A percentile compares a stretch with the other conserved stretches of the same genome.
Evolutionary conservation across 2,797 vertebrate genomes (phyloP).

Genomic region (Enteromius treurensis): DNA sequence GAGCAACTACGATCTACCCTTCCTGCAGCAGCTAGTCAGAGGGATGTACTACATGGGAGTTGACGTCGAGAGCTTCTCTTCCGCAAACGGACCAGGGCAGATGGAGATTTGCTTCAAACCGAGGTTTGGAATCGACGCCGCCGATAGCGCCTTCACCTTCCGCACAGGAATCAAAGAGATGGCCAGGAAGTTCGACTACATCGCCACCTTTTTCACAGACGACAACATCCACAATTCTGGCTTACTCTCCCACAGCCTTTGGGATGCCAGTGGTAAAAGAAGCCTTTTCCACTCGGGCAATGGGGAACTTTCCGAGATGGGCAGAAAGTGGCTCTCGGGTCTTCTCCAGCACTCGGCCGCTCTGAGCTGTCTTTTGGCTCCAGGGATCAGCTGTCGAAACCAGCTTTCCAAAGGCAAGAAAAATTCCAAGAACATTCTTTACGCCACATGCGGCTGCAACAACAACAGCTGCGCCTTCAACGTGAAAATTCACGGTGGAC

Average conservation of each 20-base stretch:
- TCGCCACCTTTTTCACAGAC: slow-evolving; percentile 90
- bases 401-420: slow-evolving; percentile 80
- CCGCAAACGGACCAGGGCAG: slow-evolving; percentile 87
- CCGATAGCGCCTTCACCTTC: slow-evolving; percentile 92
- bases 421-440: slow-evolving; percentile 79
- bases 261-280: slow-evolving; percentile 82
- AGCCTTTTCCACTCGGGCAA: slow-evolving; percentile 82
- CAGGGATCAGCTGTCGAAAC: slow-evolving; percentile 83
- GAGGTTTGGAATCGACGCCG: slow-evolving; percentile 85
- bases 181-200: slow-evolving; percentile 89
- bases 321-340: slow-evolving; percentile 88
- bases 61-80: slow-evolving; percentile 90
- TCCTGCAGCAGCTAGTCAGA: slow-evolving; percentile 90
- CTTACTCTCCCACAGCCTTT: slow-evolving; percentile 87
- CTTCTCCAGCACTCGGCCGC: slow-evolving; percentile 88
- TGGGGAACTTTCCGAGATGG: slow-evolving; percentile 81
- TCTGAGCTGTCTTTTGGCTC: slow-evolving; percentile 90
- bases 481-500: slow-evolving; percentile 85
- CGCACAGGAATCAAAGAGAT: slow-evolving; percentile 92
- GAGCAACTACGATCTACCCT: slow-evolving; percentile 87
- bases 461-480: slow-evolving; percentile 91
- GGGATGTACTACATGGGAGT: slow-evolving; percentile 90
- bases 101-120: slow-evolving; percentile 92
- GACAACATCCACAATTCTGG: slow-evolving; percentile 86
- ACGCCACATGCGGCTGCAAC: slow-evolving; percentile 85